Conservation (phyloP, 2,113 vertebrate genomes). For the Thryonomys swinderianus region DNA sequence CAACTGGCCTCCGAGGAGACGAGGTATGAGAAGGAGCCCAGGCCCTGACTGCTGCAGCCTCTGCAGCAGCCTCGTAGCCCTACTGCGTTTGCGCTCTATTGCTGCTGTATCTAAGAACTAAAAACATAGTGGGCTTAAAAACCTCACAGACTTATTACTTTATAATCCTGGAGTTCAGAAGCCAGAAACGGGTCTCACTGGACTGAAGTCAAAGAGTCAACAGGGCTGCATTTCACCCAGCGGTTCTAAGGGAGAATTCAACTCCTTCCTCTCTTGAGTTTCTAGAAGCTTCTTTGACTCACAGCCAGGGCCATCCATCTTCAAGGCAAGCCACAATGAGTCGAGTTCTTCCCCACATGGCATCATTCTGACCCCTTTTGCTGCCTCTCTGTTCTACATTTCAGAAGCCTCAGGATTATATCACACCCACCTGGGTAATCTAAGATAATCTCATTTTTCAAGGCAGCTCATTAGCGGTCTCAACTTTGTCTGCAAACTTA, state of each 20-base stretch:
- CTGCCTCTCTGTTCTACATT: neutral
- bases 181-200: neutral
- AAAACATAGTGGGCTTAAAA: neutral
- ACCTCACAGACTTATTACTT: neutral
- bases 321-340: neutral
- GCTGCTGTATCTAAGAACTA: neutral
- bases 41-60: neutral
- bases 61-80: neutral
- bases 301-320: neutral
- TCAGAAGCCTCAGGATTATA: neutral
- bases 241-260: neutral
- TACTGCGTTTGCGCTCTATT: neutral
- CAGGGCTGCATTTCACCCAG: neutral
- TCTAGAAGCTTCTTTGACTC: neutral
- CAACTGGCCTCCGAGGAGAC: neutral
- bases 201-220: neutral
- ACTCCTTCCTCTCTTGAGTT: neutral
- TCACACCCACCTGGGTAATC: neutral
- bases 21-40: neutral
- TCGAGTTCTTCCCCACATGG: neutral
- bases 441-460: slow-evolving; percentile 8
- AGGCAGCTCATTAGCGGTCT: neutral
- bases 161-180: neutral
- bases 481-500: neutral
- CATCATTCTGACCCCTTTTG: neutral